Percentiles rank a stretch among this genome's conserved stretches.
phyloP scores from a whole-genome alignment of 2,797 vertebrate genomes.

The Tapera naevia region DNA sequence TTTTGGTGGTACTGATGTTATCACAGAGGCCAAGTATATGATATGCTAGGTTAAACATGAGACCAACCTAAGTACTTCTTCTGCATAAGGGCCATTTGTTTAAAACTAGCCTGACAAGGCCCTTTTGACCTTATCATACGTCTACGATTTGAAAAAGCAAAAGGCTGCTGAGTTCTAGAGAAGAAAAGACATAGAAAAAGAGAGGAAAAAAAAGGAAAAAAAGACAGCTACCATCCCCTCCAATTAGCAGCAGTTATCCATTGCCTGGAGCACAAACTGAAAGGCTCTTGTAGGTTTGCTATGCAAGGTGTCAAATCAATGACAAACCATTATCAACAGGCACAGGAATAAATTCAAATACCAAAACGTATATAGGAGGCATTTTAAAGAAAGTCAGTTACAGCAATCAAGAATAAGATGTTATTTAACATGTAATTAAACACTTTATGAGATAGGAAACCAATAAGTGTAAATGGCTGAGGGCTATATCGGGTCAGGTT shows the following conservation, averaged over 20 bases:
- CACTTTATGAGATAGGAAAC: background rate
- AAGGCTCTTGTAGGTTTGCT: background rate
- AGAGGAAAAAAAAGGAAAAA: fast-evolving
- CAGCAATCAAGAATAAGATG: background rate
- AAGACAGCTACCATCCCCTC: too few relatives aligned
- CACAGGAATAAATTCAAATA: background rate
- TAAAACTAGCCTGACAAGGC: background rate
- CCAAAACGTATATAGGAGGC: background rate
- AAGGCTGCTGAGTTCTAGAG: background rate
- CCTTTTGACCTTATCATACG: background rate
- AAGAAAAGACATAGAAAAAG: background rate
- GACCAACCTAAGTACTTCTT: background rate
- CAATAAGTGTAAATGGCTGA: fast-evolving
- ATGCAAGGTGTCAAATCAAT: background rate
- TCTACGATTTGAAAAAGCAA: background rate
- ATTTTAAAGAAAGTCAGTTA: background rate
- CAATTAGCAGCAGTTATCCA: background rate
- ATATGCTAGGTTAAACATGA: background rate
- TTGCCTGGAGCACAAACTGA: background rate
- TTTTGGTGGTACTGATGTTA: background rate
- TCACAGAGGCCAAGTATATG: background rate
- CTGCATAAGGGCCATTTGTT: background rate
- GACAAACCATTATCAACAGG: background rate
- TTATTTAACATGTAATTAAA: background rate
- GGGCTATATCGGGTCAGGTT: background rate